phyloP scores from a whole-genome alignment of 2,797 vertebrate genomes.

The Eulemur mongoz region DNA sequence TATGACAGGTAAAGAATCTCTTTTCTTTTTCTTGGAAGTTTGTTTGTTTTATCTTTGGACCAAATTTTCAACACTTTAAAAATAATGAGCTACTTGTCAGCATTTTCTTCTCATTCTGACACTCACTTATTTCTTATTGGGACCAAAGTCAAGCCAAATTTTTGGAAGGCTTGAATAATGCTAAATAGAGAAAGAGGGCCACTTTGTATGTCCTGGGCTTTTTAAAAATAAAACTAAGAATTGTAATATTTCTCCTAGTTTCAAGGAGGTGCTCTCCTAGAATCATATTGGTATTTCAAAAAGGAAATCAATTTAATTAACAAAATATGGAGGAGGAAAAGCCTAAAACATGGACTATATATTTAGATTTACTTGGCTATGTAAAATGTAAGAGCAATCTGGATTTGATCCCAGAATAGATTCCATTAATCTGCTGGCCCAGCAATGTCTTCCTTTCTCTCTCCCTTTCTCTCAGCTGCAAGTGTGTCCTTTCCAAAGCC shows the following conservation, averaged over 20 bases:
- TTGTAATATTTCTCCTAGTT: background rate
- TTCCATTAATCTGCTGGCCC: background rate
- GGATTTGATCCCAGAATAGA: background rate
- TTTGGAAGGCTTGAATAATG: background rate
- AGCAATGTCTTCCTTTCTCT: background rate
- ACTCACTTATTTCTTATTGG: background rate
- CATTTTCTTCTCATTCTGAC: background rate
- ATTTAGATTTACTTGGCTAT: background rate
- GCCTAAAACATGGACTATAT: background rate
- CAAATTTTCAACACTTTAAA: background rate
- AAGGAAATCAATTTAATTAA: background rate
- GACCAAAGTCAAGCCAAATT: background rate
- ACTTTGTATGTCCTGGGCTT: background rate
- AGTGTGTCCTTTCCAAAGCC: background rate
- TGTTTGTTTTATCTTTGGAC: background rate
- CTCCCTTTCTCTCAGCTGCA: background rate
- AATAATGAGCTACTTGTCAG: background rate
- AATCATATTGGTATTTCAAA: constrained; percentile 1
- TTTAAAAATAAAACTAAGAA: background rate
- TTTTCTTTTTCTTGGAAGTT: background rate
- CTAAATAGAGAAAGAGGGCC: background rate
- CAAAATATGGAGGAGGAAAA: background rate
- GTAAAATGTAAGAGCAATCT: background rate
- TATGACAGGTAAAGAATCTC: background rate
- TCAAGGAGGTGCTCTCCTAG: background rate